Percentiles rank a stretch among this genome's conserved stretches.
Conservation (phyloP, 2,113 vertebrate genomes). For the Collichthys lucidus region DNA sequence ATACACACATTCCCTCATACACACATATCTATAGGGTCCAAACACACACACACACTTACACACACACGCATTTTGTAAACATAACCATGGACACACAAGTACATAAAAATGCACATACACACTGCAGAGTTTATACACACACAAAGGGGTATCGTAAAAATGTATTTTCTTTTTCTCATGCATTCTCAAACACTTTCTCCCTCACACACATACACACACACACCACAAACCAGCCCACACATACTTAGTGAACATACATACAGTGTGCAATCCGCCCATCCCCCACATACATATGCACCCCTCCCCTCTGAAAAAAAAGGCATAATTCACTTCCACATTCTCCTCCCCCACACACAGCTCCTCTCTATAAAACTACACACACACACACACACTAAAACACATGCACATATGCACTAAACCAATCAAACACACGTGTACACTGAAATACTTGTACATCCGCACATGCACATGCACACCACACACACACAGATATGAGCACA, state of each 20-base stretch:
- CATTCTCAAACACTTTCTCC: slow-evolving; percentile 2
- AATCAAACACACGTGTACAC: slow-evolving; percentile 29
- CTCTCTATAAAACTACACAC: slow-evolving; percentile 71
- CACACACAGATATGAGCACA: slow-evolving; percentile 2
- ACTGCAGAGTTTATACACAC: slow-evolving; percentile 35
- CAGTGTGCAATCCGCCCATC: slow-evolving; percentile 71
- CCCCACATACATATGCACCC: slow-evolving; percentile 78
- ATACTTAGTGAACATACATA: slow-evolving; percentile 73
- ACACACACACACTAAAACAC: slow-evolving; percentile 48
- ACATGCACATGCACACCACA: background rate
- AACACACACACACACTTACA: slow-evolving; percentile 22
- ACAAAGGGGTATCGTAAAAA: slow-evolving; percentile 50
- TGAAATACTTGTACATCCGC: slow-evolving; percentile 9
- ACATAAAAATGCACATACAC: slow-evolving; percentile 2
- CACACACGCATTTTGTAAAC: background rate
- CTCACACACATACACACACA: slow-evolving; percentile 26
- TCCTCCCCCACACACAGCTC: slow-evolving; percentile 79
- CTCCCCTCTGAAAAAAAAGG: slow-evolving; percentile 76
- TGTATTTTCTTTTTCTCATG: slow-evolving; percentile 45
- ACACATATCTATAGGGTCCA: background rate
- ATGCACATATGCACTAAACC: slow-evolving; percentile 31
- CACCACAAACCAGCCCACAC: slow-evolving; percentile 58
- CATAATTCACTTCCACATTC: slow-evolving; percentile 82
- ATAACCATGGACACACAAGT: background rate
- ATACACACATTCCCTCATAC: slow-evolving; percentile 11